Evolutionary conservation across 2,888 invertebrate genomes (phyloP).

Genomic region (Cerastoderma edule): DNA sequence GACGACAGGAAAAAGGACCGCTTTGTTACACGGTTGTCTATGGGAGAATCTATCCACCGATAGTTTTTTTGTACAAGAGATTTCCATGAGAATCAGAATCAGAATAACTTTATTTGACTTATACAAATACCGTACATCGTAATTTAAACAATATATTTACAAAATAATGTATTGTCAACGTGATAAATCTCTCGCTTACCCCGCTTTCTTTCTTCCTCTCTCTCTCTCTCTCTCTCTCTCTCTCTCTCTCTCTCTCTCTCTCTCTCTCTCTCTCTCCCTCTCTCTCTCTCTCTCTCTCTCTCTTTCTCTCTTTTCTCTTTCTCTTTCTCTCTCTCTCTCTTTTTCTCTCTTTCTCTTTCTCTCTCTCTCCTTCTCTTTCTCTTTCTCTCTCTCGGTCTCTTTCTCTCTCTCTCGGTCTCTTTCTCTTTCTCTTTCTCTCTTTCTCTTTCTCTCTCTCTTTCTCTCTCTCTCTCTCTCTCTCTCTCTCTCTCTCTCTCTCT

Average conservation of each 20-base stretch:
- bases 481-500: neutral
- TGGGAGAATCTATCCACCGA: too few relatives aligned
- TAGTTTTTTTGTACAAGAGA: too few relatives aligned
- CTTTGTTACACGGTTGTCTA: too few relatives aligned
- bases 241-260: neutral
- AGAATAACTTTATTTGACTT: too few relatives aligned
- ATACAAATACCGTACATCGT: too few relatives aligned
- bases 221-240: neutral
- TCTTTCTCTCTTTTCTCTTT: neutral
- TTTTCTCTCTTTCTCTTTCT: neutral
- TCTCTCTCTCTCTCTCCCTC: neutral
- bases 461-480: neutral
- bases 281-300: neutral
- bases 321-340: neutral
- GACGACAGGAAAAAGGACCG: too few relatives aligned
- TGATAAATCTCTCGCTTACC: neutral
- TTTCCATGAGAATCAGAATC: too few relatives aligned
- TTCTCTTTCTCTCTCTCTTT: neutral
- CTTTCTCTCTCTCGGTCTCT: neutral
- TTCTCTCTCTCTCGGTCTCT: neutral
- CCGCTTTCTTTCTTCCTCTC: neutral
- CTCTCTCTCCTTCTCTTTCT: neutral
- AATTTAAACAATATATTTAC: too few relatives aligned
- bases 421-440: neutral
- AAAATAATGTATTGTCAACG: too few relatives aligned